These are phyloP conservation scores for Caenorhabditis doughertyi DNA, from an alignment of 2,888 invertebrate species.

Conservation along the genomic window DNA sequence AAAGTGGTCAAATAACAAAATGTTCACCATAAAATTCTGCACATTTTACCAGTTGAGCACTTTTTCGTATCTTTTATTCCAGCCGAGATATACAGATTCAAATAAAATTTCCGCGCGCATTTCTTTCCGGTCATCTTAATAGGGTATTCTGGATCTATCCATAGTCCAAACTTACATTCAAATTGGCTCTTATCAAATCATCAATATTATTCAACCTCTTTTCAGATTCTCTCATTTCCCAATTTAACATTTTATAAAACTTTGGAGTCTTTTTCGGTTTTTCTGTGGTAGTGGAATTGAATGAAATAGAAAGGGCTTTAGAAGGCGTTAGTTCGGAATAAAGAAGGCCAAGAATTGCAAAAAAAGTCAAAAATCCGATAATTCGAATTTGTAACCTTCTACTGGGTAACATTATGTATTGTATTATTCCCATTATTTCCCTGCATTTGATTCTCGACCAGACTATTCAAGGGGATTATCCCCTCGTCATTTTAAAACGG, in stretches of 20 bases:
- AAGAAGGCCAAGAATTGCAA: constrained; percentile 4
- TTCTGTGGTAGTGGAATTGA: constrained; percentile 9
- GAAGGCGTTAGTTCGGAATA: neutral
- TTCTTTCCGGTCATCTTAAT: no score
- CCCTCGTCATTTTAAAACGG: neutral
- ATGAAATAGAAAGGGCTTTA: neutral
- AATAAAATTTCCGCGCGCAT: no score
- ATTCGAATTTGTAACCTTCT: constrained; percentile 38
- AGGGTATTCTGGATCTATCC: no score
- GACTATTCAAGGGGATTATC: constrained; percentile 6
- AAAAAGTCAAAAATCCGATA: constrained; percentile 2
- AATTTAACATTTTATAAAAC: constrained; percentile 57
- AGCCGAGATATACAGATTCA: no score
- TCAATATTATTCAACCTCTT: constrained; percentile 52
- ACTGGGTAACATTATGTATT: constrained; percentile 29
- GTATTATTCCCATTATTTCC: neutral
- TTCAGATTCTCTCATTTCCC: constrained; percentile 51
- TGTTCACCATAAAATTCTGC: no score
- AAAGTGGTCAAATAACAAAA: no score
- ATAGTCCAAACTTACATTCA: constrained; percentile 33
- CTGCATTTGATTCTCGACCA: neutral
- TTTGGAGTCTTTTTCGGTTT: constrained; percentile 41
- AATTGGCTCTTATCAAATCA: constrained; percentile 38
- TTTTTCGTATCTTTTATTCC: no score
- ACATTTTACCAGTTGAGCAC: no score